Conservation (phyloP, 1,140 invertebrate genomes). For the Pseudachorutes palmiensis region DNA sequence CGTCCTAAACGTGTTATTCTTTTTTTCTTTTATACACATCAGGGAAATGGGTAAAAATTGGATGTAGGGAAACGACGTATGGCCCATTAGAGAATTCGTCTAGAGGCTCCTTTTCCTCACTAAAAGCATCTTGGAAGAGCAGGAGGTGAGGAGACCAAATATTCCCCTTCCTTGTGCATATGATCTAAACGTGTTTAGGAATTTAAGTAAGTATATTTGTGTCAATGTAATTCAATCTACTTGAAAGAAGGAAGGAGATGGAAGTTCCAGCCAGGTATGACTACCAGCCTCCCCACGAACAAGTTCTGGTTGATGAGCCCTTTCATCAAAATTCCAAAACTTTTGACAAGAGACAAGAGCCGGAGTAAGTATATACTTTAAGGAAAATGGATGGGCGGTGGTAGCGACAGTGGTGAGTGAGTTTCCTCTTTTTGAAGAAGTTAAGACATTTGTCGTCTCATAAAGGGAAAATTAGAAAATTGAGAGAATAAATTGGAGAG, state of each 20-base stretch:
- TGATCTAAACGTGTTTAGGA: neutral
- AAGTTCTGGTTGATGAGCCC: neutral
- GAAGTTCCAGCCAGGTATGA: neutral
- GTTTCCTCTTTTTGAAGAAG: neutral
- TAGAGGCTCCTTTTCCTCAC: slow-evolving; percentile 21
- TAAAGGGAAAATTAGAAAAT: slow-evolving; percentile 7
- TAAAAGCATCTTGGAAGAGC: slow-evolving; percentile 24
- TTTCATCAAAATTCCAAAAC: neutral
- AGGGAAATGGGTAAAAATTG: slow-evolving; percentile 26
- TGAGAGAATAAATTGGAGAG: slow-evolving; percentile 15
- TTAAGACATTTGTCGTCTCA: neutral
- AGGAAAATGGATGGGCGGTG: too few species aligned
- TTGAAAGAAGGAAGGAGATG: neutral
- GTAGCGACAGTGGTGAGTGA: neutral
- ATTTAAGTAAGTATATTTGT: neutral
- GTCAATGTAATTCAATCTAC: neutral
- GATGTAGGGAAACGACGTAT: slow-evolving; percentile 34
- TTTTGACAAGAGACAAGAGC: neutral
- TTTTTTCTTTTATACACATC: neutral
- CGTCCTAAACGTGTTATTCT: slow-evolving; percentile 8
- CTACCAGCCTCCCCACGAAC: neutral
- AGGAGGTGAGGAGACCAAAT: neutral
- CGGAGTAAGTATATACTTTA: too few species aligned
- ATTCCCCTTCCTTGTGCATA: neutral
- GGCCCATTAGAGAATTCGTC: slow-evolving; percentile 36